Base-by-base conservation (phyloP, 2,797 vertebrate genomes). In the Nasua narica region DNA sequence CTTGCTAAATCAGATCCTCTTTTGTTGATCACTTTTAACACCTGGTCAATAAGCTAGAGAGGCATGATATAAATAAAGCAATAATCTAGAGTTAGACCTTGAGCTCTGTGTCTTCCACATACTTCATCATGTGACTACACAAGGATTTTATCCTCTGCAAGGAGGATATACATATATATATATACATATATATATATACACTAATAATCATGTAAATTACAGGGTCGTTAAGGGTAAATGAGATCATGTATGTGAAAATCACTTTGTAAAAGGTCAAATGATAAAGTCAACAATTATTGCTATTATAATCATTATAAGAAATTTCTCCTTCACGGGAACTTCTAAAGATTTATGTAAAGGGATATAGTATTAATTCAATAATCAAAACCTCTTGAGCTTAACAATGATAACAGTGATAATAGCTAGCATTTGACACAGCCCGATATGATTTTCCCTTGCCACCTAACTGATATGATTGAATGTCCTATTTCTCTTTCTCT, bases 311-410 rank as follows among this genome's bases (percentile, higher is more conserved):
- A 50, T 54, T 23, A 69, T 77, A 86, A 86, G 25, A 96, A 74
- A 9, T 96, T 92, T 77, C 13, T 82, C 35, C 12, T 95, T 96
- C 83, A 79, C 94, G 50, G 46, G 29, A 16, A 96, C 50, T 90
- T 96, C 60, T 74, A 88, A 96, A 29, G 86, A 95, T 95, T 96
- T 94, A 83, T 19, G 65, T 86, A 97, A 92, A 40, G 2, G 7
- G 25, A 92, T 79, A 86, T 92, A 96, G 15, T 43, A 88, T 96
- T 90, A 91, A 40, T 97, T 97, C 70, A 88, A 54, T 88, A 96
- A 96, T 81, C 67, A 90, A 96, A 90, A 13, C 37, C 8, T 52
- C 54, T 86, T 65, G 40, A 96, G 40, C 58, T 58, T 95, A 87
- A 78, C 65, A 92, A 65, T 79, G 65, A 70, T 72, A 86, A 50